Evolutionary conservation across 2,888 invertebrate genomes (phyloP).

Genomic region (Tipula confusa): DNA sequence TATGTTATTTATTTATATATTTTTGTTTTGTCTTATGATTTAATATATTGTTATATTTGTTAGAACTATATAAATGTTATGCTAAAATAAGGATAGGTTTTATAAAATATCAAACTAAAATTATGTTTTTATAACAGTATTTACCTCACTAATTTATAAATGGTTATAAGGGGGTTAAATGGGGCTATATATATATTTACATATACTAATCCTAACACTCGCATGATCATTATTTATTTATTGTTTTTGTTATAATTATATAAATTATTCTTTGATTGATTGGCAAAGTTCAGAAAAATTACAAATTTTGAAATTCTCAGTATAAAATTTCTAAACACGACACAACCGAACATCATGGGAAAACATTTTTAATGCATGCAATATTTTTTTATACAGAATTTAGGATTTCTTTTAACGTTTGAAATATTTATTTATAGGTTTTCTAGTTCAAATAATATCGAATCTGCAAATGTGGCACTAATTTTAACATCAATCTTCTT

Average conservation of each 20-base stretch:
- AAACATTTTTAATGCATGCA: neutral
- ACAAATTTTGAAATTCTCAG: neutral
- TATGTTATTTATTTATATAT: neutral
- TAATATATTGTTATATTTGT: neutral
- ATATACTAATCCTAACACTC: neutral
- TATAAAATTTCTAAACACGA: neutral
- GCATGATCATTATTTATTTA: constrained; percentile 12
- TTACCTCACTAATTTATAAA: neutral
- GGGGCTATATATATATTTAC: neutral
- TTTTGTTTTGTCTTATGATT: neutral
- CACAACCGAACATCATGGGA: neutral
- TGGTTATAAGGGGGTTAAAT: neutral
- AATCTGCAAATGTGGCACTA: no score
- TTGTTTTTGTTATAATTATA: neutral
- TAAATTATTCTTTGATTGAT: neutral
- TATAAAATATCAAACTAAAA: neutral
- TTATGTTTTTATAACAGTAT: neutral
- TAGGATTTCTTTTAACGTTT: neutral
- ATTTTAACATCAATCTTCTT: no score
- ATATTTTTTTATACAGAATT: neutral
- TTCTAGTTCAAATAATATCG: neutral
- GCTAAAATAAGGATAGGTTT: neutral
- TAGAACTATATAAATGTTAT: constrained; percentile 3
- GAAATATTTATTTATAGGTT: neutral
- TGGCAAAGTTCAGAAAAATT: neutral